phyloP scores from a whole-genome alignment of 2,113 vertebrate species.

The Saimiri boliviensis region DNA sequence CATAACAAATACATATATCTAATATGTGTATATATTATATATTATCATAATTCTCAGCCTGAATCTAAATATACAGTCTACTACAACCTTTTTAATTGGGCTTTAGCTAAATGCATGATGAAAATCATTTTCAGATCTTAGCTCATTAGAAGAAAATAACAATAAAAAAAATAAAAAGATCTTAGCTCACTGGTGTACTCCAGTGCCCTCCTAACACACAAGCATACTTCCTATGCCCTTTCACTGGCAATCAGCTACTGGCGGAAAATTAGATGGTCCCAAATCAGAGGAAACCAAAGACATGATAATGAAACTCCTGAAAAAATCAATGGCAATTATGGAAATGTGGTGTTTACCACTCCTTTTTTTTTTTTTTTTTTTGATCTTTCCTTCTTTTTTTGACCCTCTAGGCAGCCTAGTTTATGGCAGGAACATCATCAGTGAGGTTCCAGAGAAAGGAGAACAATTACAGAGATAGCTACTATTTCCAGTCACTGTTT shows the following conservation, averaged over 20 bases:
- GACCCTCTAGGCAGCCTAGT: conserved; percentile 42
- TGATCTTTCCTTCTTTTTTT: conserved; percentile 34
- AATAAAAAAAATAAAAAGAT: neutral
- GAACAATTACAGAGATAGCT: conserved; percentile 19
- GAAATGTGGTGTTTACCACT: neutral
- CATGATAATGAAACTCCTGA: neutral
- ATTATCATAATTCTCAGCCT: neutral
- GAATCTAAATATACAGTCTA: neutral
- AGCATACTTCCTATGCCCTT: neutral
- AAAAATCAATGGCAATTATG: neutral
- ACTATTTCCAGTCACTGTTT: conserved; percentile 48
- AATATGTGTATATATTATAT: neutral
- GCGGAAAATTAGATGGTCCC: neutral
- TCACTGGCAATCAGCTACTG: neutral
- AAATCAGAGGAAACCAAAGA: conserved; percentile 30
- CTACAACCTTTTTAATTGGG: neutral
- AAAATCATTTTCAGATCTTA: neutral
- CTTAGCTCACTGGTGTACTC: neutral
- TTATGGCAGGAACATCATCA: conserved; percentile 2
- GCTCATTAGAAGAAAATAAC: neutral
- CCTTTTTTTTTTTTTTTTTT: neutral
- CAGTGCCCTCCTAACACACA: neutral
- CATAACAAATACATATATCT: neutral
- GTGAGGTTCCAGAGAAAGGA: conserved; percentile 23
- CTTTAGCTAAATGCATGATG: neutral